These are phyloP conservation scores for Lochmaea crataegi DNA, from an alignment of 2,888 invertebrate genomes.

Conservation along the genomic window DNA sequence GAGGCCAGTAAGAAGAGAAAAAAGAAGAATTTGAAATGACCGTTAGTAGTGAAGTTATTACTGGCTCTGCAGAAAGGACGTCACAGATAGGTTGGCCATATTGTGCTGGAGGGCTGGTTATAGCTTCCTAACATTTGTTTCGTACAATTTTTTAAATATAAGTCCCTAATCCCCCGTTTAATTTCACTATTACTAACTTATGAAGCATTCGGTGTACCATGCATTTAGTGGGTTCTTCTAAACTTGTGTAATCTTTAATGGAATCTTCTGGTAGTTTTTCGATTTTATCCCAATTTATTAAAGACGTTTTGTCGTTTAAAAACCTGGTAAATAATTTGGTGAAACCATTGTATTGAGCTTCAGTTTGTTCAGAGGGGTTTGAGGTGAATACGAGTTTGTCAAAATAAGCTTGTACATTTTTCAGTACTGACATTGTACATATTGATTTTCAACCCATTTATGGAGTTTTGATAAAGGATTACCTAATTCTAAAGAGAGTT, in stretches of 20 bases:
- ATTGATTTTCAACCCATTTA: not conserved
- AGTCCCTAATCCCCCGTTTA: slow-evolving; percentile 95
- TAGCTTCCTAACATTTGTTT: too few species aligned
- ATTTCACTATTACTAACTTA: slow-evolving; percentile 91
- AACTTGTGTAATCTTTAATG: slow-evolving; percentile 81
- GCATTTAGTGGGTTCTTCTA: slow-evolving; percentile 70
- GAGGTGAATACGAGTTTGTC: not conserved
- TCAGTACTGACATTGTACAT: not conserved
- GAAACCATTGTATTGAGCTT: slow-evolving; percentile 58
- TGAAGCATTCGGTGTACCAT: slow-evolving; percentile 80
- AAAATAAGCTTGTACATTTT: not conserved
- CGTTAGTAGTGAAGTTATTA: too few species aligned
- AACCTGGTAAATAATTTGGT: slow-evolving; percentile 55
- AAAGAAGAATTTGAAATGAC: too few species aligned
- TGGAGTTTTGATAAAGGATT: not conserved
- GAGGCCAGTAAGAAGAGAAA: too few species aligned
- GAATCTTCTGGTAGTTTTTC: slow-evolving; percentile 87
- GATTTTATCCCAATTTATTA: slow-evolving; percentile 93
- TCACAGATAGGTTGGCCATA: too few species aligned
- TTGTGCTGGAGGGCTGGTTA: too few species aligned
- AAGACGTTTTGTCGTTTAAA: slow-evolving; percentile 66
- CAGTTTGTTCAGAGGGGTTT: slow-evolving; percentile 71
- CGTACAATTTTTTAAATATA: too few species aligned
- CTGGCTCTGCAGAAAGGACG: too few species aligned
- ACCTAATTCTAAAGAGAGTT: too few species aligned